phyloP scores from a whole-genome alignment of 2,797 vertebrate species.

The Meda fulgida region DNA sequence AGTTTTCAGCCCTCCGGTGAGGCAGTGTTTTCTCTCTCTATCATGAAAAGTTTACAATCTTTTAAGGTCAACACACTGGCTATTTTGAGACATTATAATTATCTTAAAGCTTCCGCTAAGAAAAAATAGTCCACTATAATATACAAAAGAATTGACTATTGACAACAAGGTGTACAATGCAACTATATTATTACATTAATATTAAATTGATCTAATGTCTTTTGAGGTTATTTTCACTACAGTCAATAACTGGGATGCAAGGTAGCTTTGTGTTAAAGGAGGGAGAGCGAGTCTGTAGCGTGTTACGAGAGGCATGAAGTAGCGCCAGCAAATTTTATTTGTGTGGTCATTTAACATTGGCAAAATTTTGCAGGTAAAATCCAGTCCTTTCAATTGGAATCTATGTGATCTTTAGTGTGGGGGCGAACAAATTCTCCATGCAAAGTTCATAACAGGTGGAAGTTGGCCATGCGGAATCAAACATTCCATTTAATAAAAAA shows the following conservation, averaged over 20 bases:
- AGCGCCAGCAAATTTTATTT: too few relatives aligned
- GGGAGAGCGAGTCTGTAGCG: neutral
- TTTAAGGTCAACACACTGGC: neutral
- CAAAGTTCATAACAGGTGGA: neutral
- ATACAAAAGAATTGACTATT: neutral
- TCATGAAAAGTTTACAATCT: conserved; percentile 9
- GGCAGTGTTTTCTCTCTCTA: conserved; percentile 12
- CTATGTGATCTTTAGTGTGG: neutral
- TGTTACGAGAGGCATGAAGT: neutral
- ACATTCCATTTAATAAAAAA: neutral
- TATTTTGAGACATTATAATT: neutral
- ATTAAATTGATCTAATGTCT: neutral
- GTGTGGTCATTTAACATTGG: neutral
- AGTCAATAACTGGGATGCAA: neutral
- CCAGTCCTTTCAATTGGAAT: neutral
- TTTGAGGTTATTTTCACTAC: neutral
- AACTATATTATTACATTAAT: neutral
- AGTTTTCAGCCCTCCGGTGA: conserved; percentile 30
- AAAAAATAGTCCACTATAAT: neutral
- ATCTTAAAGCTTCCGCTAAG: conserved; percentile 3
- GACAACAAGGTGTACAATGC: neutral
- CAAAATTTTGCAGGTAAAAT: neutral
- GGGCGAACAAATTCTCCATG: neutral
- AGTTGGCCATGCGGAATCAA: neutral
- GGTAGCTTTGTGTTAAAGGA: neutral